phyloP scores from a whole-genome alignment of 2,888 invertebrate genomes.

The Agrenia bidenticulata region DNA sequence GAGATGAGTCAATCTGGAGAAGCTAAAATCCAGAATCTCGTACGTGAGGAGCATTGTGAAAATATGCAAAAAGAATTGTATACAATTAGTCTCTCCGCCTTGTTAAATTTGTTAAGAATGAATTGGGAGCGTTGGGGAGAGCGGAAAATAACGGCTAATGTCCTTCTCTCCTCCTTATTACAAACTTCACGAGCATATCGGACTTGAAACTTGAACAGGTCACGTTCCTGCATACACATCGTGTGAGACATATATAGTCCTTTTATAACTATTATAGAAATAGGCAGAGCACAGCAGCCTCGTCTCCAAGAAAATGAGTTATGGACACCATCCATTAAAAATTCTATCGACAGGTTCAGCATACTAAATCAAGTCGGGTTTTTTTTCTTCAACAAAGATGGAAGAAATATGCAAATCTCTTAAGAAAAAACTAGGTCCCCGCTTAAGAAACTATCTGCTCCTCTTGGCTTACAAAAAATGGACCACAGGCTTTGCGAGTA shows the following conservation, averaged over 20 bases:
- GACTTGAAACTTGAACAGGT: no score
- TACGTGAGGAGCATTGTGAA: conserved; percentile 11
- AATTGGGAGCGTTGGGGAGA: background rate
- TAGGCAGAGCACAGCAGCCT: background rate
- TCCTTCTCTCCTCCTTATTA: background rate
- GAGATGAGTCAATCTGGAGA: conserved; percentile 17
- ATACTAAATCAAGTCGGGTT: conserved; percentile 15
- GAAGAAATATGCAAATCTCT: conserved; percentile 7
- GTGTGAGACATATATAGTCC: no score
- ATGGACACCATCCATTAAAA: conserved; percentile 19
- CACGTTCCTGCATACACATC: no score
- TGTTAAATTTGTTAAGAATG: background rate
- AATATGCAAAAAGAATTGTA: background rate
- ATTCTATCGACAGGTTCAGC: conserved; percentile 12
- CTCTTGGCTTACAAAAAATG: background rate
- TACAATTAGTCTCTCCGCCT: conserved; percentile 7
- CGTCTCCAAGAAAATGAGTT: conserved; percentile 8
- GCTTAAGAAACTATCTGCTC: no score
- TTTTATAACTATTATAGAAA: background rate
- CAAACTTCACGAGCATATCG: no score
- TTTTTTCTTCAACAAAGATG: conserved; percentile 2
- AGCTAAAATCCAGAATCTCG: no score
- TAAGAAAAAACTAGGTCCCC: background rate
- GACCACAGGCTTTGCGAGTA: no score
- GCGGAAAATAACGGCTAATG: background rate